Evolutionary conservation across 2,797 vertebrate genomes (phyloP).

Genomic region (Cichlasoma orientale): DNA sequence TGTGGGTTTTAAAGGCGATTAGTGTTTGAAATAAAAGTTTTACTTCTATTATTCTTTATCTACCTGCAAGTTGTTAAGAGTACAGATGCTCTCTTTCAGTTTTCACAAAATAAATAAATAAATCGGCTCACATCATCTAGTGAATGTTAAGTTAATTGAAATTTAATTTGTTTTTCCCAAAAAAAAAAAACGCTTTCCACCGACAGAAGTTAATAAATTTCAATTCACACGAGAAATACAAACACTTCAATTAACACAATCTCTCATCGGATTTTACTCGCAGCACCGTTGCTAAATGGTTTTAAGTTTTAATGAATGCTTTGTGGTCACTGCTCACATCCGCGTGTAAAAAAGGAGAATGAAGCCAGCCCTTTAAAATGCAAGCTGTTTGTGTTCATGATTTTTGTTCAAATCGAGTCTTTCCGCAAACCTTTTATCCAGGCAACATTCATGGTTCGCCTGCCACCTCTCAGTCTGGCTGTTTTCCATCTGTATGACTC

Average conservation of each 20-base stretch:
- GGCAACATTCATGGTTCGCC: conserved; percentile 89
- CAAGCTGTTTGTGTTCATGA: background rate
- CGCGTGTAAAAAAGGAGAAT: conserved; percentile 11
- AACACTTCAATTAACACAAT: conserved; percentile 14
- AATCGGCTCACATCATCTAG: background rate
- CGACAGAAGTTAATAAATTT: conserved; percentile 15
- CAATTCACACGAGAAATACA: conserved; percentile 12
- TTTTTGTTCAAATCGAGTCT: background rate
- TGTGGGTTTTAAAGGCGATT: background rate
- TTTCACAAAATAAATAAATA: background rate
- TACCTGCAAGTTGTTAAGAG: background rate
- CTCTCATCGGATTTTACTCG: conserved; percentile 41
- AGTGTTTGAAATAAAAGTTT: background rate
- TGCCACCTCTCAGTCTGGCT: conserved; percentile 88
- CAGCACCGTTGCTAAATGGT: conserved; percentile 24
- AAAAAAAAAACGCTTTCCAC: background rate
- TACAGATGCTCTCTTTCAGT: background rate
- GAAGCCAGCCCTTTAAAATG: background rate
- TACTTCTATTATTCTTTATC: background rate
- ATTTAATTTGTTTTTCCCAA: background rate
- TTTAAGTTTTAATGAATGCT: conserved; percentile 31
- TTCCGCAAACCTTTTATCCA: conserved; percentile 46
- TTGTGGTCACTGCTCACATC: background rate
- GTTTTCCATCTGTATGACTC: conserved; percentile 90
- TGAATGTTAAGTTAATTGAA: background rate